phyloP scores from a whole-genome alignment of 2,113 vertebrate genomes.

The Siniperca chuatsi region DNA sequence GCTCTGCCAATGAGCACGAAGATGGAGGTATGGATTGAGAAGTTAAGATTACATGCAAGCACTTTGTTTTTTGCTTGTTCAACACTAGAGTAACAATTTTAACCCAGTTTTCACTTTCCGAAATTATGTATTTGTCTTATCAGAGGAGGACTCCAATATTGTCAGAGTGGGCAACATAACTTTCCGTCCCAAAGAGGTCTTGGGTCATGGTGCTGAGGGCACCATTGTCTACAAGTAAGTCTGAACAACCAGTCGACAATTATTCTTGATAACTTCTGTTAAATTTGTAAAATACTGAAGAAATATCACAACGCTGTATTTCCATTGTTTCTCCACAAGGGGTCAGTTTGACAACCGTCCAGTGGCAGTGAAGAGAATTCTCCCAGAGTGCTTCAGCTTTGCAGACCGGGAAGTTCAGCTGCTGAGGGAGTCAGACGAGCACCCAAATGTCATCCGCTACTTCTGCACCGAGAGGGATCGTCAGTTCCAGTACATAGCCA shows the following conservation, averaged over 20 bases:
- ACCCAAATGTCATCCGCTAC: conserved; percentile 97
- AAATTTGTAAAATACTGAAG: not conserved
- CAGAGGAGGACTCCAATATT: conserved; percentile 87
- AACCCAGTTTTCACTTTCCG: not conserved
- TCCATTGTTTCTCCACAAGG: conserved; percentile 76
- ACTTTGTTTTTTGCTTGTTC: not conserved
- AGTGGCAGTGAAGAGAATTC: conserved; percentile 96
- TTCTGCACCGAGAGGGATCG: conserved; percentile 97
- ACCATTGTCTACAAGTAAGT: conserved; percentile 97
- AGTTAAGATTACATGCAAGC: not conserved
- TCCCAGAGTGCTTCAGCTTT: conserved; percentile 98
- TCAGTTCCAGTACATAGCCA: conserved; percentile 99
- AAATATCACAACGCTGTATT: not conserved
- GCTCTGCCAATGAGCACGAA: conserved; percentile 89
- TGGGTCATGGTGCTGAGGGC: conserved; percentile 97
- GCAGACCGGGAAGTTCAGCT: conserved; percentile 96
- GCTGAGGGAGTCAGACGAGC: conserved; percentile 95
- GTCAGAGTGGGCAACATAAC: conserved; percentile 95
- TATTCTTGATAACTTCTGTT: not conserved
- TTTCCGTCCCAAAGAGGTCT: conserved; percentile 91
- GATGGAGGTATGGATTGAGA: conserved; percentile 84
- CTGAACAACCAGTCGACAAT: not conserved
- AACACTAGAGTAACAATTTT: not conserved
- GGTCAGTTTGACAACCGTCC: conserved; percentile 94
- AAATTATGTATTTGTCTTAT: not conserved